Base-by-base conservation (phyloP, 1,140 invertebrate genomes). In the Phocides pigmalion region DNA sequence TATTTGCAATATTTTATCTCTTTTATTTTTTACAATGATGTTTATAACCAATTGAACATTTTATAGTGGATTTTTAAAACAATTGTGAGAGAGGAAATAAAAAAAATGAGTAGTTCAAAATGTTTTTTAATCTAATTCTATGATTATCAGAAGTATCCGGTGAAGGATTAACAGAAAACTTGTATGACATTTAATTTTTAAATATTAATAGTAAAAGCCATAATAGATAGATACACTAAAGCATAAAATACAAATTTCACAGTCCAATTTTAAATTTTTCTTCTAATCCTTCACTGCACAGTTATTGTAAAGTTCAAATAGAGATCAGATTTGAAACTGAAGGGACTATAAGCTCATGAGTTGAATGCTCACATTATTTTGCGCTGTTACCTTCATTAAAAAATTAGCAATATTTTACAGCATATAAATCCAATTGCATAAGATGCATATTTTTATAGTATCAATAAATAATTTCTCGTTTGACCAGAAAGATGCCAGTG, bases 401-500 rank as follows among this genome's bases (percentile, higher is more conserved):
- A 75, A 65, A 70, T 64, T 66, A 70, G 67, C 73, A 76, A 63
- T 65, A 69, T 67, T 74, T 22, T 75, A 75, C 72, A 81, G 70
- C 73, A 79, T 56, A 77, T 64, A 76, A 81, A 81, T 73, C 68
- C 70, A 81, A 84, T 82, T 80, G 78, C 77, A 74, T 62, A 64
- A 72, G 82, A 83, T 83, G 77, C 81, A 81, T 76, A 81, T 41
- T 54, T 51, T 79, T 77, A 86, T 72, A 81, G 78, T 82, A 81
- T 76, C 54, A 82, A 83, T 84, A 86, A 81, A 82, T 80, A 82
- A 84, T 84, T 81, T 85, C 51, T 75, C 53, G 73, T 73, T 81
- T 86, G 82, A 86, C 81, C 83, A 90, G 84, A 87, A 80, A 79
- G 69, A 82, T 90, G 86, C 82, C 85, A 88, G 77, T 76, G 73